phyloP scores from a whole-genome alignment of 2,888 invertebrate genomes.

The Pherbina coryleti region DNA sequence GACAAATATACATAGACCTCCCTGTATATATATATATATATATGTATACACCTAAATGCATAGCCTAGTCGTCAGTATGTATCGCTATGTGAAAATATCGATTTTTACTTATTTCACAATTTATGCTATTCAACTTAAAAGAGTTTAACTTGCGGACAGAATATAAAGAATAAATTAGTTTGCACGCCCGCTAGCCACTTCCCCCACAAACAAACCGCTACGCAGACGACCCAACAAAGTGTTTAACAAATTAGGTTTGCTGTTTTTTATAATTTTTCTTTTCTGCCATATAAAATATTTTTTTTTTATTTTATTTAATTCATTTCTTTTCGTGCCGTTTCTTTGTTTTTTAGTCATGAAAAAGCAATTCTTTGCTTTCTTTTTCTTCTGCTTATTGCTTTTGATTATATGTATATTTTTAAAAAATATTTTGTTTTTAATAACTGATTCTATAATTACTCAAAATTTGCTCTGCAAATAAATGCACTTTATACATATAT shows the following conservation, averaged over 20 bases:
- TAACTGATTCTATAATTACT: constrained; percentile 15
- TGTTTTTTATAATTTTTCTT: background rate
- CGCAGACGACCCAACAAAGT: background rate
- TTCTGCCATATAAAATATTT: background rate
- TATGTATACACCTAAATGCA: background rate
- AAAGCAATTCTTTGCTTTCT: background rate
- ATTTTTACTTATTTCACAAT: constrained; percentile 20
- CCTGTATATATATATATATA: background rate
- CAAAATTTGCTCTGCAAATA: constrained; percentile 7
- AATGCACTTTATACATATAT: constrained; percentile 8
- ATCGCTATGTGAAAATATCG: constrained; percentile 22
- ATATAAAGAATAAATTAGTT: background rate
- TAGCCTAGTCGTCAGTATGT: background rate
- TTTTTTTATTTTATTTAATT: background rate
- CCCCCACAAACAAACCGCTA: background rate
- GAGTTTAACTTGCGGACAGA: background rate
- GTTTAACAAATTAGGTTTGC: background rate
- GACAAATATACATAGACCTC: background rate
- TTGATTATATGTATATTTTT: background rate
- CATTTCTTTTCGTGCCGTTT: background rate
- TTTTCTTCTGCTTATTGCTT: background rate
- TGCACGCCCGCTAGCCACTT: background rate
- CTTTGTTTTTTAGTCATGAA: too few relatives aligned
- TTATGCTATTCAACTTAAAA: background rate
- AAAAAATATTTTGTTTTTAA: background rate